Percentiles rank a stretch among this genome's conserved stretches.
phyloP scores from a whole-genome alignment of 2,797 vertebrate genomes.

The Pseudocheirus occidentalis region DNA sequence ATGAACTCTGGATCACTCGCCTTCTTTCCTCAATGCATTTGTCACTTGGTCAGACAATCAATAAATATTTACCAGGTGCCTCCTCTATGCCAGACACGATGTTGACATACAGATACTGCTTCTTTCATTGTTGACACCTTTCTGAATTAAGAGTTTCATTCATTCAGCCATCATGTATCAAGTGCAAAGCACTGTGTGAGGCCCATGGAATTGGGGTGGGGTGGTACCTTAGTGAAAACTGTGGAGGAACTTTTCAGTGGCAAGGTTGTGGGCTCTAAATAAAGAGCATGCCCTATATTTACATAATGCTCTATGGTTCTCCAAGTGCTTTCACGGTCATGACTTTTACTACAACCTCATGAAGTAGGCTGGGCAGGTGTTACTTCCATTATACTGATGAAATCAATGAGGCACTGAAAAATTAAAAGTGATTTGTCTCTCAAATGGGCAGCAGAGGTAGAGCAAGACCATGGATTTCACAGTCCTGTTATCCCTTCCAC shows the following conservation, averaged over 20 bases:
- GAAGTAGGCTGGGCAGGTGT: not conserved
- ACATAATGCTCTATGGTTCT: not conserved
- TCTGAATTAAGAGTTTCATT: not conserved
- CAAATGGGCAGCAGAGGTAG: not conserved
- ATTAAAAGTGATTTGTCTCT: not conserved
- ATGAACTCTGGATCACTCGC: not conserved
- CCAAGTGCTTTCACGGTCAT: not conserved
- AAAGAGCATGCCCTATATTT: not conserved
- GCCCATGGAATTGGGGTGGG: not conserved
- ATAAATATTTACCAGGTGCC: not conserved
- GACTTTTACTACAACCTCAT: not conserved
- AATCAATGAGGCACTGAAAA: not conserved
- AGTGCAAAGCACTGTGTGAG: not conserved
- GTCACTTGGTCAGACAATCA: not conserved
- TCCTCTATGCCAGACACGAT: not conserved
- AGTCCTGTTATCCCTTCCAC: not conserved
- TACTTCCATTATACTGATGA: not conserved
- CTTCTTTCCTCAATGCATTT: not conserved
- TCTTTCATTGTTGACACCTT: not conserved
- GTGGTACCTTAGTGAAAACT: not conserved
- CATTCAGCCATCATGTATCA: not conserved
- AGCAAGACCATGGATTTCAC: accelerated
- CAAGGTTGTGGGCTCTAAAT: not conserved
- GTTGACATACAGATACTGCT: not conserved
- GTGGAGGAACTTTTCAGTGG: not conserved